A percentile compares a stretch with the other conserved stretches of the same genome.
These are phyloP conservation scores for Ctenodactylus gundi DNA, from an alignment of 2,113 vertebrate genomes.

Conservation along the genomic window DNA sequence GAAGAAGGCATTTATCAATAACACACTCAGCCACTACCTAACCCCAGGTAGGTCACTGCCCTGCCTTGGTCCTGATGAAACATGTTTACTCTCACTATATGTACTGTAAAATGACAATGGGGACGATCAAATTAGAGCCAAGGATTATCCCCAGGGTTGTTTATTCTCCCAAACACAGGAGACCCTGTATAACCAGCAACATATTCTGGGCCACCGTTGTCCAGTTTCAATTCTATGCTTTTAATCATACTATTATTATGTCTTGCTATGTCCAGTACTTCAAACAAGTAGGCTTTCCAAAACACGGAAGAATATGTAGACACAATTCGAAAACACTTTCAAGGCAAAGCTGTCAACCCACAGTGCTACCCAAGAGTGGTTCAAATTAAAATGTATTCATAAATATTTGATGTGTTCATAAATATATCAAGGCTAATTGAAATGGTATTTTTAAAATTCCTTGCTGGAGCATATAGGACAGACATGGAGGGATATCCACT, in stretches of 20 bases:
- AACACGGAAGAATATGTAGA: not conserved
- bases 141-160: not conserved
- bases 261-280: not conserved
- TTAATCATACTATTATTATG: not conserved
- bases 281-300: not conserved
- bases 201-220: not conserved
- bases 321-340: conserved; percentile 11
- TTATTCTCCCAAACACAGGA: not conserved
- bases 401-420: not conserved
- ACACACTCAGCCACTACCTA: conserved; percentile 2
- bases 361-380: not conserved
- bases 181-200: not conserved
- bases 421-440: not conserved
- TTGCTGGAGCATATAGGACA: not conserved
- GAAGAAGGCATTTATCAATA: not conserved
- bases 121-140: not conserved
- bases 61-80: not conserved
- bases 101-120: not conserved
- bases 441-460: conserved; percentile 20
- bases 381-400: conserved; percentile 34
- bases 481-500: not conserved
- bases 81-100: conserved; percentile 3
- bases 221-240: not conserved
- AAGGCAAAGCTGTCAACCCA: not conserved
- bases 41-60: not conserved